Evolutionary conservation across 2,113 vertebrate genomes (phyloP).

Genomic region (Macroglossus sobrinus): DNA sequence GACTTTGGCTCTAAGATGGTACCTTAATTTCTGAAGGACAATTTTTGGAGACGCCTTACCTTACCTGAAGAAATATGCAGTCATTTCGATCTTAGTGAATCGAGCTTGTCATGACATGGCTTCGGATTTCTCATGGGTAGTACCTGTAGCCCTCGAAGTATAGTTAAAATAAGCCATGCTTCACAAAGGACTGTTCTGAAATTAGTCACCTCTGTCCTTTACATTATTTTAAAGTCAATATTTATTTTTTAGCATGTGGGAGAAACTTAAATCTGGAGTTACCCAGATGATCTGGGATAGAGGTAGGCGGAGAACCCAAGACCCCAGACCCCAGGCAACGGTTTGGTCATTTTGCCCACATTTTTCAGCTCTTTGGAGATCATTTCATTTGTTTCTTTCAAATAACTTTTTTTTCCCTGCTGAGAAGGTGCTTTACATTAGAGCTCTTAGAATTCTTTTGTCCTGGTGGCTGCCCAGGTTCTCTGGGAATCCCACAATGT

Average conservation of each 20-base stretch:
- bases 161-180: constrained; percentile 19
- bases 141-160: background rate
- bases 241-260: background rate
- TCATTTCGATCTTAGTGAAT: background rate
- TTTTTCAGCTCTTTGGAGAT: constrained; percentile 27
- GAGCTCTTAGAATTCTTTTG: background rate
- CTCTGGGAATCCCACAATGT: background rate
- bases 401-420: background rate
- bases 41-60: background rate
- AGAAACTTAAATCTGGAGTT: constrained; percentile 11
- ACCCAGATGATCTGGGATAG: background rate
- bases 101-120: background rate
- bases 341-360: background rate
- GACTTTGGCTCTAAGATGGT: background rate
- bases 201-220: background rate
- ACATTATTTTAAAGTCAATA: constrained; percentile 7
- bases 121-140: background rate
- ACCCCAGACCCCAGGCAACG: background rate
- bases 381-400: background rate
- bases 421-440: constrained; percentile 2
- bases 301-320: background rate
- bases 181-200: constrained; percentile 15
- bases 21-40: background rate
- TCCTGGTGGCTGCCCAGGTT: background rate
- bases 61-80: background rate